These are phyloP conservation scores for Acronicta alni DNA, from an alignment of 2,888 invertebrate species.

Conservation along the genomic window DNA sequence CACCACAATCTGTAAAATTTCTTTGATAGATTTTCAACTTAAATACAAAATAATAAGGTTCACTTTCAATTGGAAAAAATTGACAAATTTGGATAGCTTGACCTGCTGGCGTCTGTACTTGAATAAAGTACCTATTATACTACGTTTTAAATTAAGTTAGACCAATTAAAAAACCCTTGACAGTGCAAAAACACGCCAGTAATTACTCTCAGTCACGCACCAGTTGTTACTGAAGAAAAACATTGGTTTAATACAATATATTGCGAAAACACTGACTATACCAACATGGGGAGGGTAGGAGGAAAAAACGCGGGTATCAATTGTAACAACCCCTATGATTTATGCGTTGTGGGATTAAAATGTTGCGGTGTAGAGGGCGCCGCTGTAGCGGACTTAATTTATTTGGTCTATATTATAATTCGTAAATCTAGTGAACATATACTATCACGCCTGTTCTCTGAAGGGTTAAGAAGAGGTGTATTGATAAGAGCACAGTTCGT, in stretches of 20 bases:
- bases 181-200: neutral
- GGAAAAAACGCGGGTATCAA: slow-evolving; percentile 70
- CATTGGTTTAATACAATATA: slow-evolving; percentile 35
- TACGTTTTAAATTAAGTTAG: neutral
- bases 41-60: no score
- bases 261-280: slow-evolving; percentile 52
- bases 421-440: neutral
- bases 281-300: slow-evolving; percentile 27
- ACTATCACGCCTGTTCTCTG: no score
- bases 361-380: slow-evolving; percentile 50
- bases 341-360: slow-evolving; percentile 77
- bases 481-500: no score
- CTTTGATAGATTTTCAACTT: no score
- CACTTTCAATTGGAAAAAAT: no score
- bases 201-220: slow-evolving; percentile 2
- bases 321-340: slow-evolving; percentile 76
- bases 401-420: neutral
- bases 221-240: slow-evolving; percentile 27
- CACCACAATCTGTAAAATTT: no score
- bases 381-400: slow-evolving; percentile 3
- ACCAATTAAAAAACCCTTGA: neutral
- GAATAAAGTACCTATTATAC: no score
- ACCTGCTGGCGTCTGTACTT: no score
- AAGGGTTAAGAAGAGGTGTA: no score
- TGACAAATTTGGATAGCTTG: no score